These are phyloP conservation scores for Spisula subtruncata DNA, from an alignment of 2,888 invertebrate genomes.

Conservation along the genomic window DNA sequence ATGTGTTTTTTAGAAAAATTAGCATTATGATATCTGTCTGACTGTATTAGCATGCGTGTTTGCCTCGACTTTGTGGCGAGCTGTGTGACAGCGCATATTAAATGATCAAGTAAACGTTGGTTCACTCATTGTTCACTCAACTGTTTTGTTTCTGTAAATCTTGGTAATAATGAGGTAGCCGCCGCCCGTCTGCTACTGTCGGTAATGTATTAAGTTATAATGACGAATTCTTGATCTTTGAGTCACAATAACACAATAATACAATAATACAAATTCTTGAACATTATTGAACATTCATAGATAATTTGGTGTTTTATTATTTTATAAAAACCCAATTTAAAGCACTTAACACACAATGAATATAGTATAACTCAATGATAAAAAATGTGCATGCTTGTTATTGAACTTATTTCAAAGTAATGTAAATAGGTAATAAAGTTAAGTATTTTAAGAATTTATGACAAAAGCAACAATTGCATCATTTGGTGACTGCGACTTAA, in stretches of 20 bases:
- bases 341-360: not conserved
- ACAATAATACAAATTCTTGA: not conserved
- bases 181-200: not conserved
- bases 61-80: not conserved
- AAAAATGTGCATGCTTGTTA: not conserved
- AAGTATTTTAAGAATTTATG: not conserved
- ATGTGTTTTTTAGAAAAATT: slow-evolving; percentile 9
- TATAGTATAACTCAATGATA: not conserved
- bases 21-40: slow-evolving; percentile 26
- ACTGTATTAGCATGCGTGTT: slow-evolving; percentile 8
- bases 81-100: slow-evolving; percentile 24
- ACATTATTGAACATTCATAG: not conserved
- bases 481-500: not conserved
- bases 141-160: slow-evolving; percentile 5
- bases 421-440: not conserved
- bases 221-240: slow-evolving; percentile 9
- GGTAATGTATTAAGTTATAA: slow-evolving; percentile 13
- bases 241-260: too few relatives aligned
- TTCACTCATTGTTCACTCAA: not conserved
- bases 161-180: not conserved
- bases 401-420: not conserved
- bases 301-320: slow-evolving; percentile 12
- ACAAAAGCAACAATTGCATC: not conserved
- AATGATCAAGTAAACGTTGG: slow-evolving; percentile 9
- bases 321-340: not conserved